phyloP scores from a whole-genome alignment of 2,113 vertebrate genomes.

The Caloenas nicobarica region DNA sequence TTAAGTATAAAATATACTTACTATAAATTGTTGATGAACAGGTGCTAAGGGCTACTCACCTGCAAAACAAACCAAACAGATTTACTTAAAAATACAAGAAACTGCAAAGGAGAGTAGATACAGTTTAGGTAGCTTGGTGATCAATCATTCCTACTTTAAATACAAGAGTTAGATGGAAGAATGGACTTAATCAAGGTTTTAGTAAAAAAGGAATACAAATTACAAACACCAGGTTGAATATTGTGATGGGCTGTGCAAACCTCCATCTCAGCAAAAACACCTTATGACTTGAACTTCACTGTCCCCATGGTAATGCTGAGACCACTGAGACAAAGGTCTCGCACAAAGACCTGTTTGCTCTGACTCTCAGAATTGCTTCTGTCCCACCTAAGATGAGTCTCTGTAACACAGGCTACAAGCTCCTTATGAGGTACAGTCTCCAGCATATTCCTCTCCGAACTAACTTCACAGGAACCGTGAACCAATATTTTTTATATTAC shows the following conservation, averaged over 20 bases:
- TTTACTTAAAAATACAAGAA: background rate
- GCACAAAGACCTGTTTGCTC: background rate
- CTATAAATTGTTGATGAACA: background rate
- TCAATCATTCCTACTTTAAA: background rate
- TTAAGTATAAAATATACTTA: slow-evolving; percentile 16
- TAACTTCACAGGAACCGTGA: background rate
- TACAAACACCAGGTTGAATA: background rate
- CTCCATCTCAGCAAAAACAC: background rate
- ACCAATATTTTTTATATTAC: background rate
- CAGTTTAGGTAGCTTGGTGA: background rate
- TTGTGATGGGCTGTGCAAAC: background rate
- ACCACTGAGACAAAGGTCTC: background rate
- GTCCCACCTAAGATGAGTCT: background rate
- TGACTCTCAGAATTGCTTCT: background rate
- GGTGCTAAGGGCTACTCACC: slow-evolving; percentile 46
- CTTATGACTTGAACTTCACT: background rate
- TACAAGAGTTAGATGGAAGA: background rate
- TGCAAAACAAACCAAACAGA: slow-evolving; percentile 45
- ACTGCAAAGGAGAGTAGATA: background rate
- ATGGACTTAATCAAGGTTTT: background rate
- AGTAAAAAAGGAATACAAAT: background rate
- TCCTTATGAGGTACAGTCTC: background rate
- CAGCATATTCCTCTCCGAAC: background rate
- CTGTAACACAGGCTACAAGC: background rate
- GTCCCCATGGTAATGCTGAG: background rate